Conservation (phyloP, 2,113 vertebrate genomes). For the Podilymbus podiceps region DNA sequence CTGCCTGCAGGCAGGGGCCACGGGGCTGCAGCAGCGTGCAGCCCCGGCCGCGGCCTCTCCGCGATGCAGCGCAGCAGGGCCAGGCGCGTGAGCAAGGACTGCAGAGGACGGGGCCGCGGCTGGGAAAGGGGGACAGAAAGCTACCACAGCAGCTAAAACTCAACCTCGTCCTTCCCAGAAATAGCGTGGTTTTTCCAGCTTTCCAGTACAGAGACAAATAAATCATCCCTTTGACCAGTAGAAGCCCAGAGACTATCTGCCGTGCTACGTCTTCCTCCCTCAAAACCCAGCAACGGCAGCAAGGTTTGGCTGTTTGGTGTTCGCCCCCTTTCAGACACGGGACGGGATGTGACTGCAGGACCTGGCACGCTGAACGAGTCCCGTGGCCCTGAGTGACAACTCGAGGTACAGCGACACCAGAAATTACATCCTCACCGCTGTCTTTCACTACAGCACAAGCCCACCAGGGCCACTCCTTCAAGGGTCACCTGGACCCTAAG, state of each 20-base stretch:
- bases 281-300: not conserved
- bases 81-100: not conserved
- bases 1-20: not conserved
- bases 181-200: rapidly evolving
- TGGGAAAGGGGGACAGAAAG: not conserved
- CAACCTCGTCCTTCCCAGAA: not conserved
- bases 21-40: not conserved
- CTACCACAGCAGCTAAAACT: not conserved
- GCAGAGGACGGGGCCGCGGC: not conserved
- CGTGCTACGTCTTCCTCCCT: not conserved
- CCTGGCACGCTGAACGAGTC: not conserved
- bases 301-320: not conserved
- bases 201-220: not conserved
- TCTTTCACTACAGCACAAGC: not conserved
- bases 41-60: not conserved
- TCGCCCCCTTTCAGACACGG: not conserved
- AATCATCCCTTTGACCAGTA: not conserved
- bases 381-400: rapidly evolving
- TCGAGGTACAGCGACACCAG: not conserved
- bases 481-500: not conserved
- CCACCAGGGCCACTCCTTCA: not conserved
- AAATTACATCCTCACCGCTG: not conserved
- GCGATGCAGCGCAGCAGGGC: not conserved
- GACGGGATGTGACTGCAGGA: not conserved
- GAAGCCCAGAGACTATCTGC: not conserved